Evolutionary conservation across 2,888 invertebrate species (phyloP), one percentile per base, ranked within the genome.

Genomic region (Acronicta alni): DNA sequence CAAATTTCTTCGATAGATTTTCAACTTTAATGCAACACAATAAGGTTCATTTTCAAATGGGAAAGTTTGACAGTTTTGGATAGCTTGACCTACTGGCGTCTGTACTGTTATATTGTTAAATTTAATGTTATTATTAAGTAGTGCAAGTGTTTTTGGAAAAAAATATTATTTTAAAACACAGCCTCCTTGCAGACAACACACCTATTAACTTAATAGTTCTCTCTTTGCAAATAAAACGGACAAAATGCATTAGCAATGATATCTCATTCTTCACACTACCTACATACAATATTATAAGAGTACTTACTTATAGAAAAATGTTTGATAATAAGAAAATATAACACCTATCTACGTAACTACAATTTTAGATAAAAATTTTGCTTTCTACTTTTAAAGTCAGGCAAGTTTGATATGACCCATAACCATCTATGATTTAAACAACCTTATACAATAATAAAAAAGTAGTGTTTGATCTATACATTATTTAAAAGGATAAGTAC

Each of bases 381-480:
- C 49, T 57, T 58, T 53, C 45, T 61, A 69, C 53, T 38, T 8
- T 42, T 52, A 44, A 48, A 41, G 45, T 62, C 59, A 67, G 77
- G 76, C 70, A 77, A 77, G 77, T 67, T 66, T 67, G 72, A 69
- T 76, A 74, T 72, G 66, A 72, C 16, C 52, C 46, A 54, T 62
- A 58, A 30, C 35, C 54, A 47, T 52, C 48, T 58, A 52, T 49
- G 35, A 53, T 38, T 51, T 46, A 51, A 49, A 56, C 56, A 67
- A 55, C 46, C 12, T 14, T 10, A 46, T 4, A 46, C 32, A 62
- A 48, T 56, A 52, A 45, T 16, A 44, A 23, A 30, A 26, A 32
- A 59, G 9, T 65, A 48, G 45, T 68, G 15, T 46, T 57, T 57
- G 44, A 57, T 52, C 38, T 45, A 63, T 37, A 32, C 2, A 49